phyloP scores from a whole-genome alignment of 2,888 invertebrate species.

The Sericinus montela region DNA sequence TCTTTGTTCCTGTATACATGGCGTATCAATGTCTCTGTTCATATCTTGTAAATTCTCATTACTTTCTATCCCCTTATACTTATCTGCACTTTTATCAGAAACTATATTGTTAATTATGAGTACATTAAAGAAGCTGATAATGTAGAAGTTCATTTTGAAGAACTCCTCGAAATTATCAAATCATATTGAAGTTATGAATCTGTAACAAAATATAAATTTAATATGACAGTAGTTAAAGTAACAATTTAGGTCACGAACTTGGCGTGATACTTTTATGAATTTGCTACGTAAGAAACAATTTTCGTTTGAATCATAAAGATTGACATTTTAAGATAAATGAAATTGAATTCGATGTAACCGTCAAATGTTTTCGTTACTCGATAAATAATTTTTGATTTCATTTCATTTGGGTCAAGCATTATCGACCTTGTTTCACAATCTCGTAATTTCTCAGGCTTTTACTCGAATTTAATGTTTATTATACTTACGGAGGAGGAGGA shows the following conservation, averaged over 20 bases:
- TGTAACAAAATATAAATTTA: slow-evolving; percentile 2
- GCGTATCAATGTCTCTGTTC: background rate
- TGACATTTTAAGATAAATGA: background rate
- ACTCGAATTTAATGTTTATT: no score
- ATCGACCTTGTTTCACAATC: no score
- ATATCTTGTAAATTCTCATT: background rate
- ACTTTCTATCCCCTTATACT: background rate
- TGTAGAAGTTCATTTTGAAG: background rate
- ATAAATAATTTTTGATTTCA: no score
- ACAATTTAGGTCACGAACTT: background rate
- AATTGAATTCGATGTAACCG: no score
- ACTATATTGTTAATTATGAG: background rate
- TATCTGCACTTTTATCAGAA: background rate
- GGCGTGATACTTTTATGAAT: background rate
- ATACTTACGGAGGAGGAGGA: no score
- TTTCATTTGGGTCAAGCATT: no score
- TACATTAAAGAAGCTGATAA: background rate
- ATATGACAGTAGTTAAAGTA: background rate
- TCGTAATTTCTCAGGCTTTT: no score
- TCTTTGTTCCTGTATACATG: background rate
- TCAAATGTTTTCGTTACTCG: no score
- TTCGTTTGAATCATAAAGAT: background rate
- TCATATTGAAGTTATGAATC: background rate
- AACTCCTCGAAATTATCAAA: background rate
- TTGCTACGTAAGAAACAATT: background rate